Conservation (phyloP, 2,113 vertebrate species). For the Antechinus stuartii region DNA sequence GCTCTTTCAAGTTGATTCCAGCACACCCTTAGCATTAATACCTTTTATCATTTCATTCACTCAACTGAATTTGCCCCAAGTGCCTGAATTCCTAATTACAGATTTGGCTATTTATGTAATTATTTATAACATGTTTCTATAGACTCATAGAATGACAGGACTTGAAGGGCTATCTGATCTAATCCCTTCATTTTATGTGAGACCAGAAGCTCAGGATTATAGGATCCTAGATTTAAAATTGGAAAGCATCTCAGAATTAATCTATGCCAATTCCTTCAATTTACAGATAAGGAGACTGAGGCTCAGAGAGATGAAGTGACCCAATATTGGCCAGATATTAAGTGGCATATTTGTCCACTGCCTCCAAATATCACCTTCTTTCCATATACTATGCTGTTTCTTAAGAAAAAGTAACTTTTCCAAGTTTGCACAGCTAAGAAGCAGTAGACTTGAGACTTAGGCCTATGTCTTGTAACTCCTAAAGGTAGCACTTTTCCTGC, state of each 20-base stretch:
- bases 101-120: not conserved
- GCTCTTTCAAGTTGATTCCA: not conserved
- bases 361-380: not conserved
- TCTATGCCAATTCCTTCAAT: not conserved
- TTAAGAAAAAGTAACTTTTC: not conserved
- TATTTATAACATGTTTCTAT: not conserved
- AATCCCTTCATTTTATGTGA: too few relatives aligned
- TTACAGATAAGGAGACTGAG: not conserved
- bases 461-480: not conserved
- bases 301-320: not conserved
- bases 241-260: too few relatives aligned
- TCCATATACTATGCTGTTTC: not conserved
- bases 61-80: not conserved
- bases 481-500: not conserved
- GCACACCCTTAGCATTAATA: not conserved
- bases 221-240: too few relatives aligned
- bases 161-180: too few relatives aligned
- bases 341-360: not conserved
- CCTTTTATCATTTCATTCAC: not conserved
- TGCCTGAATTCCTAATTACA: not conserved
- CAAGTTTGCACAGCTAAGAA: not conserved
- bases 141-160: not conserved
- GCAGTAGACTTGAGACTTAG: not conserved
- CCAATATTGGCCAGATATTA: not conserved
- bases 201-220: too few relatives aligned